Evolutionary conservation across 2,797 vertebrate species (phyloP).

Genomic region (Ctenosaura bakeri): DNA sequence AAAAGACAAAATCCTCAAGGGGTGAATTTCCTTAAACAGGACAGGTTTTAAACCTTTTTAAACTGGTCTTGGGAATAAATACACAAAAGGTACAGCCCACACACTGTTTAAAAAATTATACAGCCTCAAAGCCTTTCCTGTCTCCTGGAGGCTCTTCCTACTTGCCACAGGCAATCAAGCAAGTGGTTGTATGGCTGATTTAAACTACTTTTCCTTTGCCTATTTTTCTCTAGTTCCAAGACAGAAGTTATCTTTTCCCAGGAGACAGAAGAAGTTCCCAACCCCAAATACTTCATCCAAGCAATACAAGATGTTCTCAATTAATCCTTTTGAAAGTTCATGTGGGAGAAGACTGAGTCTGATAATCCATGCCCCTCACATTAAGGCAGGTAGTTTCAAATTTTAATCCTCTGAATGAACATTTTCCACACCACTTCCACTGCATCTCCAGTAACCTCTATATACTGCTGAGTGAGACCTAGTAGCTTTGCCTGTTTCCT

Average conservation of each 20-base stretch:
- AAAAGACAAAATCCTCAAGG: conserved; percentile 20
- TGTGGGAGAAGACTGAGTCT: no score
- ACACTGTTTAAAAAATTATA: background rate
- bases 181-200: background rate
- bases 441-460: background rate
- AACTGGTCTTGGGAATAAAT: background rate
- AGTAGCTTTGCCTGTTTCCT: no score
- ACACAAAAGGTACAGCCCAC: background rate
- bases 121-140: background rate
- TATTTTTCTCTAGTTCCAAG: background rate
- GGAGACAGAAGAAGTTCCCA: background rate
- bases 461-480: background rate
- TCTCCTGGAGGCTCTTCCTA: background rate
- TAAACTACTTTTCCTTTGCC: background rate
- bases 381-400: background rate
- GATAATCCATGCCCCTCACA: background rate
- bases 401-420: background rate
- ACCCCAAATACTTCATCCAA: background rate
- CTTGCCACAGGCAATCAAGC: background rate
- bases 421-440: background rate
- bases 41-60: background rate
- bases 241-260: background rate
- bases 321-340: background rate
- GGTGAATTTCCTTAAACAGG: conserved; percentile 11
- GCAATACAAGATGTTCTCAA: background rate